Evolutionary conservation across 2,888 invertebrate genomes (phyloP), one percentile per base, ranked within the genome.

Genomic region (Orchesellides sinensis): DNA sequence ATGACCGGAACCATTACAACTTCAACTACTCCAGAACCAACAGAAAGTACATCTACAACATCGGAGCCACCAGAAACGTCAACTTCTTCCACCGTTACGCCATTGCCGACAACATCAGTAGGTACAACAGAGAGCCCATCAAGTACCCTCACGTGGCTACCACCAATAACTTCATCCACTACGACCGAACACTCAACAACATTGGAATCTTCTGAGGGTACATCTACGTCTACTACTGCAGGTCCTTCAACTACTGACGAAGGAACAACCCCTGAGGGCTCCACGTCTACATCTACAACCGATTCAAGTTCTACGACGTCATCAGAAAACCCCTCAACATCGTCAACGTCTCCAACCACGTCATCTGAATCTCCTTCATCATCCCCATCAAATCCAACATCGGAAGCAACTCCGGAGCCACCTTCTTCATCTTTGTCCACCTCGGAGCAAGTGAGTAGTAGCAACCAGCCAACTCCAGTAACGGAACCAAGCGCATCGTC

Each of bases 391-490:
- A 21, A n/a, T n/a, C n/a, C n/a, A n/a, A n/a, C n/a, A n/a, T n/a
- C n/a, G n/a, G n/a, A n/a, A n/a, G 17, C 68, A 5, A 49, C 68
- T 19, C 49, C 68, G 8, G 32, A 52, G 12, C 29, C 21, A 6
- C n/a, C 54, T 14, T 52, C 54, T 4, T 54, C 69, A n/a, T 52
- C 69, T 2, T 19, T 56, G 40, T 54, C 70, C 4, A 56, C 70
- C 12, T 29, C 32, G 19, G 63, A 52, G 19, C 52, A 52, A 17
- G 61, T n/a, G 5, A 19, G 19, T 4, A 61, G 29, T 23, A 19
- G 12, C 27, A 49, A 17, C 25, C 27, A n/a, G 23, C 6, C 23
- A 23, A 8, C 4, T 12, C 54, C 54, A 54, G 54, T 21, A 10
- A 6, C 23, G 25, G 25, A 5, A 21, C n/a, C 35, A 6, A 40